Evolutionary conservation across 2,888 invertebrate genomes (phyloP).

Genomic region (Plutella xylostella): DNA sequence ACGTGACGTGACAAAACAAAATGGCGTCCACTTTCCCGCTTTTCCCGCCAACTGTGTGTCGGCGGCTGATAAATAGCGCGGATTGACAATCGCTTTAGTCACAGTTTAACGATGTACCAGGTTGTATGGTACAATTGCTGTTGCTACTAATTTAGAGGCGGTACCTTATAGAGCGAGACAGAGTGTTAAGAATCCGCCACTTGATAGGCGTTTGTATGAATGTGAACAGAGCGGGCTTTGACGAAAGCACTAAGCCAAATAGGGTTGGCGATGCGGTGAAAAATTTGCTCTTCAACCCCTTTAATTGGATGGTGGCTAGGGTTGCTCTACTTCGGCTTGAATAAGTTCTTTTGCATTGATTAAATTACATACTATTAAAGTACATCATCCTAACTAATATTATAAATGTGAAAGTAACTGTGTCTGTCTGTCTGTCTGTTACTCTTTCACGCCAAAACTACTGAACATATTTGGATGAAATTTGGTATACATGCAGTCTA

Average conservation of each 20-base stretch:
- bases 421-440: too few relatives aligned
- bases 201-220: constrained; percentile 69
- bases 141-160: constrained; percentile 64
- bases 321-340: too few relatives aligned
- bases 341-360: too few relatives aligned
- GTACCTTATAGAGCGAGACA: constrained; percentile 55
- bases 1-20: not conserved
- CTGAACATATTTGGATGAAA: too few relatives aligned
- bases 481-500: too few relatives aligned
- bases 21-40: too few relatives aligned
- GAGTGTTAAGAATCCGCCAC: constrained; percentile 55
- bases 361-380: too few relatives aligned
- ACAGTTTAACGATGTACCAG: constrained; percentile 34
- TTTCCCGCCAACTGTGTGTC: too few relatives aligned
- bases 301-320: constrained; percentile 46
- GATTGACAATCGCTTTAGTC: constrained; percentile 40
- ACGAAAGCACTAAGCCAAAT: constrained; percentile 58
- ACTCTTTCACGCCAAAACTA: too few relatives aligned
- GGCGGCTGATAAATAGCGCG: constrained; percentile 10
- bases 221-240: constrained; percentile 40
- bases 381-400: too few relatives aligned
- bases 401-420: too few relatives aligned
- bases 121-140: constrained; percentile 55
- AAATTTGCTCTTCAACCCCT: constrained; percentile 65
- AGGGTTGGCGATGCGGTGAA: constrained; percentile 61